Base-by-base conservation (phyloP, 2,113 vertebrate species). In the Festucalex cinctus region DNA sequence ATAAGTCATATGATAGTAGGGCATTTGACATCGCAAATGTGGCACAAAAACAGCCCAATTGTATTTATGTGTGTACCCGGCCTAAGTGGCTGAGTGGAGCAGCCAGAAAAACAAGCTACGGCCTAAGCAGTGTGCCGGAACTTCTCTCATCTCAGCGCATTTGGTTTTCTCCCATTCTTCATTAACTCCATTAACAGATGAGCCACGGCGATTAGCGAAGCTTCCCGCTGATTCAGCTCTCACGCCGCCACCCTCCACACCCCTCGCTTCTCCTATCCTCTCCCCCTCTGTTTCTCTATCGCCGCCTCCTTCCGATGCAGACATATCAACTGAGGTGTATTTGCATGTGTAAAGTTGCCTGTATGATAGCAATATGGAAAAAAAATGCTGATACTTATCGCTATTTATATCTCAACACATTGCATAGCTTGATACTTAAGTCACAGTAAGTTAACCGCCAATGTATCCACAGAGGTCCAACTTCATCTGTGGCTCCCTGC, bases 181-280 rank as follows among this genome's bases (percentile, higher is more conserved):
- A 93, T 93, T 93, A 93, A 92, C 89, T 92, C 91, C 92, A 93
- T 93, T 93, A 92, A 92, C 92, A 93, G 91, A 92, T 91, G 91
- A 93, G 90, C 91, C 73, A 86, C 85, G 77, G 91, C 91, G 92
- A 93, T 93, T 93, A 93, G 90, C 80, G 66, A 78, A 78, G 86
- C 85, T 90, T 92, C 90, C 89, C 88, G 92, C 92, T 93, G 91
- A 93, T 91, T 92, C 91, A 91, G 90, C 92, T 83, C 88, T 86
- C 85, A 83, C 88, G 72, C 75, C 41, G 70, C 63, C 61, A 61
- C 63, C 64, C 60, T 14, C 66, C 65, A 28, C 71, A 32, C 64
- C 66, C 37, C 53, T 66, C 4, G 53, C 35, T 51, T 36, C 65
- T 56, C 65, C 61, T 36, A 66, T 66, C 65, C 72, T 60, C 48